Evolutionary conservation across 1,140 invertebrate species (phyloP), one percentile per base, ranked within the genome.

Genomic region (Cataglyphis hispanica): DNA sequence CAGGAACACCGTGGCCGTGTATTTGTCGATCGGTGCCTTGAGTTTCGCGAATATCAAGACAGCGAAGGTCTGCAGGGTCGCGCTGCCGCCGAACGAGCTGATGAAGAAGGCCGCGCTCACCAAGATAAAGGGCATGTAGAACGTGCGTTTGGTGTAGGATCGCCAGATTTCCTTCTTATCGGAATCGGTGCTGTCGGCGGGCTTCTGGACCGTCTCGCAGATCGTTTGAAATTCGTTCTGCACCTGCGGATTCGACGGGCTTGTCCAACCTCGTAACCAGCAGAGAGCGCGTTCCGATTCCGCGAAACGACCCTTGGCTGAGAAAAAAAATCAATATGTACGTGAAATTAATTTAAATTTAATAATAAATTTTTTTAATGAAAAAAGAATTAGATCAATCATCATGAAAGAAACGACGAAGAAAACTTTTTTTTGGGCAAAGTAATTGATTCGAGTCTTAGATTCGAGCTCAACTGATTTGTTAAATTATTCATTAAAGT

Each of bases 51-150:
- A 98, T 84, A 98, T 97, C 37, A 96, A 91, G 8, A 98, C 97
- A 0, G 97, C 97, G 87, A 97, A 98, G 0, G 97, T 97, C 93
- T 97, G 96, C 10, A 98, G 92, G 0, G 97, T 96, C 0, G 96
- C 96, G 93, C 96, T 96, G 2, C 97, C 97, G 27, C 96, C 96
- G 81, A 98, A 98, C 81, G 97, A 96, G 0, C 96, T 95, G 1
- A 97, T 95, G 88, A 97, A 97, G 91, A 98, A 98, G 2, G 95
- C 94, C 16, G 96, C 95, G 0, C 95, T 94, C 0, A 98, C 96
- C 1, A 98, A 89, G 0, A 95, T 87, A 84, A 96, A 97, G 0
- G 97, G 97, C 22, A 95, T 88, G 10, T 97, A 91, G 90, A 98
- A 97, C 25, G 95, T 96, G 34, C 93, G 94, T 37, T 95, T 95